Evolutionary conservation across 2,113 vertebrate species (phyloP), one percentile per base, ranked within the genome.

Genomic region (Sarotherodon lohbergeri): DNA sequence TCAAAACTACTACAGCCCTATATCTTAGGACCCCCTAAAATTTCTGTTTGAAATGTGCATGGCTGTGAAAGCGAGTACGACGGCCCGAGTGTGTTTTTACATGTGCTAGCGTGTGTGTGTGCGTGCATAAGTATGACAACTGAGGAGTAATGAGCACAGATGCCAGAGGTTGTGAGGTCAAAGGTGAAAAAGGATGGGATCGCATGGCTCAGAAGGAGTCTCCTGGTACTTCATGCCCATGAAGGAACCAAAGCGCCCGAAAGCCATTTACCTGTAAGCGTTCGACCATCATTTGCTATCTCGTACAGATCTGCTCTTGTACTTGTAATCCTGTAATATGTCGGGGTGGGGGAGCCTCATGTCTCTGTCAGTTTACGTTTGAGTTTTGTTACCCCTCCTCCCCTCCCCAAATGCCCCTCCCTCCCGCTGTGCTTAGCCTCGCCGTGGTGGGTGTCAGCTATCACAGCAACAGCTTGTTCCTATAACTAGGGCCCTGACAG

Each of bases 131-230:
- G 90, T 93, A 93, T 96, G 96, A 97, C 96, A 97, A 96, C 94
- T 90, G 87, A 94, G 92, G 94, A 97, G 95, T 97, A 97, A 97
- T 97, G 96, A 96, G 92, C 96, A 95, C 97, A 97, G 96, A 97
- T 97, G 96, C 95, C 95, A 95, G 93, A 95, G 97, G 96, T 96
- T 95, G 93, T 81, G 87, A 92, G 96, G 96, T 95, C 95, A 96
- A 91, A 96, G 96, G 94, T 95, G 95, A 95, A 90, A 93, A 93
- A 90, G 92, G 94, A 95, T 96, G 94, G 95, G 95, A 96, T 97
- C 95, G 94, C 93, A 95, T 95, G 96, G 93, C 95, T 92, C 91
- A 81, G 86, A 81, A 90, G 91, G 91, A 93, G 56, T 68, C 91
- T 92, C 94, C 87, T 89, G 91, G 85, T 85, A 82, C 83, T 89